Evolutionary conservation across 2,888 invertebrate species (phyloP).

Genomic region (Clitarchus hookeri): DNA sequence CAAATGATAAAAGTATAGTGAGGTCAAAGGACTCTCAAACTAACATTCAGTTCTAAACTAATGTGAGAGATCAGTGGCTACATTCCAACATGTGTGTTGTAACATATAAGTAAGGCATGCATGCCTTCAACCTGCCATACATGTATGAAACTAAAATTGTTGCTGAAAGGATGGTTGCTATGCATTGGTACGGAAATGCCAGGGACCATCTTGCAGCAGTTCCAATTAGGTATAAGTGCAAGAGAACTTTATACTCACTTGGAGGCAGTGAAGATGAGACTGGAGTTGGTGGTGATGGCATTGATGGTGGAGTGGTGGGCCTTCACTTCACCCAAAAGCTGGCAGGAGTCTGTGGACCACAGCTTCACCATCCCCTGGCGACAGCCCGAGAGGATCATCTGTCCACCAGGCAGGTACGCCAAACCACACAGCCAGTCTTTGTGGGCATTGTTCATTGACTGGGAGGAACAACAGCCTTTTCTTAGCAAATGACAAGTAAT

Average conservation of each 20-base stretch:
- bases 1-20: too few relatives aligned
- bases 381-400: constrained; percentile 72
- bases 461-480: constrained; percentile 42
- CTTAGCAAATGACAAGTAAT: neutral
- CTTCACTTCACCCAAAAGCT: constrained; percentile 68
- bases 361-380: constrained; percentile 76
- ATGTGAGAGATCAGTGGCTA: too few relatives aligned
- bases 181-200: too few relatives aligned
- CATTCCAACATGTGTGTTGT: too few relatives aligned
- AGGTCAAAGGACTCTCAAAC: too few relatives aligned
- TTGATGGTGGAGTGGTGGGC: constrained; percentile 72
- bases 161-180: too few relatives aligned
- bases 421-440: constrained; percentile 86
- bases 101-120: too few relatives aligned
- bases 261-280: constrained; percentile 77
- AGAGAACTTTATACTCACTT: constrained; percentile 67
- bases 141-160: too few relatives aligned
- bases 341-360: constrained; percentile 75
- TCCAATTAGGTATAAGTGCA: constrained; percentile 75
- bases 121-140: too few relatives aligned
- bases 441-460: constrained; percentile 81
- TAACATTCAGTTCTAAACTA: too few relatives aligned
- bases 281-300: constrained; percentile 66
- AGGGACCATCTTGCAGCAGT: neutral
- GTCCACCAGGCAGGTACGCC: constrained; percentile 58